These are phyloP conservation scores for Julus scanicus DNA, from an alignment of 2,888 invertebrate genomes.

Conservation along the genomic window DNA sequence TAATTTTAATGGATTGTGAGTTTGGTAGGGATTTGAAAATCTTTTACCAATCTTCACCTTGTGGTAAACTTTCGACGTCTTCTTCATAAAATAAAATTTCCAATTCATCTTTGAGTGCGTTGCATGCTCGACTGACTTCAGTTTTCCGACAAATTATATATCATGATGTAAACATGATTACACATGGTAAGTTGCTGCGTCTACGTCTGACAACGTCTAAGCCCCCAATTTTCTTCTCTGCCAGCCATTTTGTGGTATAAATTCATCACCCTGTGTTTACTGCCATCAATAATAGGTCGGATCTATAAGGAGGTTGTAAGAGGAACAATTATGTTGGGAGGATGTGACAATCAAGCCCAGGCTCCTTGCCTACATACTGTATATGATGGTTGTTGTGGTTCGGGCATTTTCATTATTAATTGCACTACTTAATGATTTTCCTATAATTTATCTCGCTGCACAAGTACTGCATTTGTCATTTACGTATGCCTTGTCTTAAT, in stretches of 20 bases:
- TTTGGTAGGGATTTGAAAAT: neutral
- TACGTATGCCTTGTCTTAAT: constrained; percentile 51
- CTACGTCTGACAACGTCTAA: constrained; percentile 34
- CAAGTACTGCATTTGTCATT: constrained; percentile 51
- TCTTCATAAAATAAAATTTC: neutral
- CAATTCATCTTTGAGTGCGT: neutral
- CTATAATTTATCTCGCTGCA: constrained; percentile 52
- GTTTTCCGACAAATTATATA: constrained; percentile 40
- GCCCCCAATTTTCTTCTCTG: constrained; percentile 40
- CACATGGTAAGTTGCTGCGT: constrained; percentile 14
- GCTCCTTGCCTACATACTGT: neutral
- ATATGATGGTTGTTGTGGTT: constrained; percentile 52
- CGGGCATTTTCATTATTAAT: constrained; percentile 53
- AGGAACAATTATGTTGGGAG: constrained; percentile 45
- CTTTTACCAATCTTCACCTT: neutral
- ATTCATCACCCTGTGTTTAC: constrained; percentile 47
- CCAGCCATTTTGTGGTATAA: constrained; percentile 39
- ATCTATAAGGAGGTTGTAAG: constrained; percentile 45
- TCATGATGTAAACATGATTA: constrained; percentile 47
- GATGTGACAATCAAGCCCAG: constrained; percentile 45
- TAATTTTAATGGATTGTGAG: too few relatives aligned
- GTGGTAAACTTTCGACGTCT: neutral
- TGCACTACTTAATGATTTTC: constrained; percentile 53
- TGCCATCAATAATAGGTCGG: constrained; percentile 47
- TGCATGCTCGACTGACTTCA: neutral